Conservation (phyloP, 1,140 invertebrate genomes). For the Thalassaphorura encarpata region DNA sequence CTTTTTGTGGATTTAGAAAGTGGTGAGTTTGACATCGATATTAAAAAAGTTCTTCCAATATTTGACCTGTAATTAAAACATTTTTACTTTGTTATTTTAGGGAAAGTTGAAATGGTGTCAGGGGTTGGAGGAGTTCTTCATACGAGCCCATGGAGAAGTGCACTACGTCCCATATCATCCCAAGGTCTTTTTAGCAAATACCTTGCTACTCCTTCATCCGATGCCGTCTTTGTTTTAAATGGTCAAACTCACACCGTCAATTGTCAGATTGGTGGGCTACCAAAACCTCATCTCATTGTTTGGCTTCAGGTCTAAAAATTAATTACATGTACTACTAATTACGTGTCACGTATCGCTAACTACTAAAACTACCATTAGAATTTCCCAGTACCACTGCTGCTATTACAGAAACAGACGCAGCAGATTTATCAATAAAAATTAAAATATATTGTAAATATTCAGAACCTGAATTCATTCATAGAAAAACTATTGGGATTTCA, state of each 20-base stretch:
- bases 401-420: no score
- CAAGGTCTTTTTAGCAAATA: slow-evolving; percentile 56
- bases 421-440: no score
- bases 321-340: no score
- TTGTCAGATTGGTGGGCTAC: slow-evolving; percentile 61
- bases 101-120: slow-evolving; percentile 68
- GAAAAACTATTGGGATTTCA: no score
- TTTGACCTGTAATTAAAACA: not conserved
- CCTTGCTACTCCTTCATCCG: slow-evolving; percentile 60
- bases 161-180: slow-evolving; percentile 53
- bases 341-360: no score
- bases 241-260: slow-evolving; percentile 62
- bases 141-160: slow-evolving; percentile 51
- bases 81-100: slow-evolving; percentile 36
- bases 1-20: slow-evolving; percentile 62
- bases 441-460: no score
- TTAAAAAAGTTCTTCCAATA: not conserved
- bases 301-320: slow-evolving; percentile 54
- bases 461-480: no score
- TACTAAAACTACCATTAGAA: no score
- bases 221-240: slow-evolving; percentile 62
- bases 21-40: slow-evolving; percentile 40
- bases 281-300: slow-evolving; percentile 53
- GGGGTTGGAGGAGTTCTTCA: slow-evolving; percentile 50
- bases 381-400: no score